Percentiles rank a stretch among this genome's conserved stretches.
Evolutionary conservation across 2,797 vertebrate genomes (phyloP).

Genomic region (Rhincodon typus): DNA sequence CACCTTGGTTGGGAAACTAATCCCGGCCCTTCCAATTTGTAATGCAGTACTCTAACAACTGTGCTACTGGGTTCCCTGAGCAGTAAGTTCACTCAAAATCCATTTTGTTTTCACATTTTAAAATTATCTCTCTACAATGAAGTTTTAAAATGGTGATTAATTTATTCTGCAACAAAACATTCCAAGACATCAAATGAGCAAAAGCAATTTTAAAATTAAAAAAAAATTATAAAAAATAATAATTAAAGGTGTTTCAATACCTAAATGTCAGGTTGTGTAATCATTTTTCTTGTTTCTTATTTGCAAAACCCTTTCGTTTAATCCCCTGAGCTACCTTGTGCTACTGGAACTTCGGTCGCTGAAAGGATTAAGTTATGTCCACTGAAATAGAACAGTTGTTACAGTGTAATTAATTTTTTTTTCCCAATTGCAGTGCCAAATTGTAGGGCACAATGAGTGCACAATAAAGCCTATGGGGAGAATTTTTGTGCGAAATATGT

Average conservation of each 20-base stretch:
- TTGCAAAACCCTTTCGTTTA: not conserved
- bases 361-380: slow-evolving; percentile 35
- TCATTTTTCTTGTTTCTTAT: not conserved
- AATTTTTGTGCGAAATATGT: slow-evolving; percentile 36
- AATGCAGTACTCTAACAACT: not conserved
- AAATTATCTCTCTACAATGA: not conserved
- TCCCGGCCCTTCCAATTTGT: not conserved
- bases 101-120: not conserved
- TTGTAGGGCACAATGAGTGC: slow-evolving; percentile 24
- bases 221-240: not conserved
- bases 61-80: not conserved
- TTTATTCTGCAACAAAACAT: too few relatives aligned
- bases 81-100: not conserved
- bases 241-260: not conserved
- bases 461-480: slow-evolving; percentile 34
- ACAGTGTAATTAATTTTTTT: slow-evolving; percentile 30
- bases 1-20: not conserved
- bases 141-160: not conserved
- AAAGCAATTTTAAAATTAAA: not conserved
- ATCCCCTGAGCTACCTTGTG: not conserved
- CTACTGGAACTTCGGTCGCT: slow-evolving; percentile 9
- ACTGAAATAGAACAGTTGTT: slow-evolving; percentile 37
- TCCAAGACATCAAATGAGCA: too few relatives aligned
- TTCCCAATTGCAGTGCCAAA: slow-evolving; percentile 22
- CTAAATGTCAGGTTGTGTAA: not conserved